Evolutionary conservation across 2,888 invertebrate genomes (phyloP).

Genomic region (Erebia epiphron): DNA sequence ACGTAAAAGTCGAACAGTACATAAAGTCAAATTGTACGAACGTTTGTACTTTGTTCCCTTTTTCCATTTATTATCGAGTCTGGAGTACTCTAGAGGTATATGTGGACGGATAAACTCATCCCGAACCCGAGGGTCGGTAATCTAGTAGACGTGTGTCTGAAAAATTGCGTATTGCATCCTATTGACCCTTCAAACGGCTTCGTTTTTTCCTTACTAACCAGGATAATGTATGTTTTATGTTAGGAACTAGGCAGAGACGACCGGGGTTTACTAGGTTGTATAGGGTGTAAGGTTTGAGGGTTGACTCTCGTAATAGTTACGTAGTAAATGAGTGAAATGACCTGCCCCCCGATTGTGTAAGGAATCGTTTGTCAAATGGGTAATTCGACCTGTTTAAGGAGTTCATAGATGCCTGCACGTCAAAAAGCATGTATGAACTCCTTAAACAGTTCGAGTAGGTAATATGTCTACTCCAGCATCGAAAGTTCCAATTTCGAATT

Average conservation of each 20-base stretch:
- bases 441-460: too few species aligned
- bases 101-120: slow-evolving; percentile 12
- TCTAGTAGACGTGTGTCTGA: slow-evolving; percentile 38
- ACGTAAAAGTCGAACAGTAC: slow-evolving; percentile 10
- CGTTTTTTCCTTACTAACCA: slow-evolving; percentile 28
- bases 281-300: too few species aligned
- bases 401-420: too few species aligned
- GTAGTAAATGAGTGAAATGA: too few species aligned
- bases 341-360: too few species aligned
- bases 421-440: too few species aligned
- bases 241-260: not conserved
- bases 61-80: slow-evolving; percentile 7
- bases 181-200: slow-evolving; percentile 40
- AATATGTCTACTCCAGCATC: too few species aligned
- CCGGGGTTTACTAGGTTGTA: not conserved
- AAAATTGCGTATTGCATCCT: slow-evolving; percentile 40
- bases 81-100: slow-evolving; percentile 1
- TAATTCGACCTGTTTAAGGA: too few species aligned
- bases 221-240: slow-evolving; percentile 16
- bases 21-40: slow-evolving; percentile 2
- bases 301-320: too few species aligned
- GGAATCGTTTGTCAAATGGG: too few species aligned
- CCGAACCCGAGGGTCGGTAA: slow-evolving; percentile 24
- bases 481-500: too few species aligned
- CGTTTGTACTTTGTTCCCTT: slow-evolving; percentile 6